These are phyloP conservation scores for Gavia stellata DNA, from an alignment of 2,113 vertebrate genomes.

Conservation along the genomic window DNA sequence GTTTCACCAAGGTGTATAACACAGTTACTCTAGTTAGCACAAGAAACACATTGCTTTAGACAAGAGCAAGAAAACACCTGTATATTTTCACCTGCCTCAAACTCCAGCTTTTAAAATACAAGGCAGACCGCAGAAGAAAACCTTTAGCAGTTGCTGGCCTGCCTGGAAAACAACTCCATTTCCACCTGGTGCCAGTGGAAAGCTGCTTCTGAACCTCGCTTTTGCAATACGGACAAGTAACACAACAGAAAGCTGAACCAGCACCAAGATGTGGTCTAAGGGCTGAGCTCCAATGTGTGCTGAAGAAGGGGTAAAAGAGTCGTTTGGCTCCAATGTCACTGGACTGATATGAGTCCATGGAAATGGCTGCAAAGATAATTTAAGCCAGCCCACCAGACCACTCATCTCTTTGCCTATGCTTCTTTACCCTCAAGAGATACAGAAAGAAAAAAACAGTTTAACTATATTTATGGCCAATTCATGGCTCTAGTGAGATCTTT, in stretches of 20 bases:
- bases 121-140: neutral
- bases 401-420: neutral
- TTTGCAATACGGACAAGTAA: neutral
- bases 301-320: neutral
- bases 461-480: neutral
- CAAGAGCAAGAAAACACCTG: neutral
- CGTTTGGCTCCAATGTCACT: neutral
- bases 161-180: neutral
- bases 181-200: neutral
- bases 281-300: accelerated
- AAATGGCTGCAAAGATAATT: neutral
- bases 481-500: neutral
- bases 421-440: neutral
- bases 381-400: neutral
- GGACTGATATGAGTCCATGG: too few relatives aligned
- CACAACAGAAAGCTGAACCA: neutral
- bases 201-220: neutral
- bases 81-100: neutral
- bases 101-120: neutral
- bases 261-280: neutral
- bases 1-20: neutral
- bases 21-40: neutral
- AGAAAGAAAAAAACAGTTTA: neutral
- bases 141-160: neutral
- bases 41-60: neutral